These are phyloP conservation scores for Cyclophora punctaria DNA, from an alignment of 2,888 invertebrate species.

Conservation along the genomic window DNA sequence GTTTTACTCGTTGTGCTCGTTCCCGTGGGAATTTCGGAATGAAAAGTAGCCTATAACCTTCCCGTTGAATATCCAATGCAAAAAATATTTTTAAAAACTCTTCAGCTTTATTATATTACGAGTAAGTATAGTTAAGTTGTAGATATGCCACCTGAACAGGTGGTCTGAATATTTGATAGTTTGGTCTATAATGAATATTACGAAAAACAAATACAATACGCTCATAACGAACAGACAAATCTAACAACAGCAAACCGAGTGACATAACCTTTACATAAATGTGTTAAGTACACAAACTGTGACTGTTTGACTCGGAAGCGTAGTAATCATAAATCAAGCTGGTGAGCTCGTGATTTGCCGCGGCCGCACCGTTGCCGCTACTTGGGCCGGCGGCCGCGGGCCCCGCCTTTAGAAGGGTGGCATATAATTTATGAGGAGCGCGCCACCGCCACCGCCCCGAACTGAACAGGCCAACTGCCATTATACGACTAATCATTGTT, in stretches of 20 bases:
- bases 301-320: background rate
- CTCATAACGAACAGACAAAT: background rate
- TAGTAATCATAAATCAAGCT: slow-evolving; percentile 20
- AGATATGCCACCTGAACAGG: too few relatives aligned
- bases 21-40: too few relatives aligned
- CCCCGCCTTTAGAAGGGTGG: slow-evolving; percentile 20
- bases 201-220: too few relatives aligned
- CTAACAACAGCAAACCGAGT: background rate
- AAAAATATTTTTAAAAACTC: too few relatives aligned
- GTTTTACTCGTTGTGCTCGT: too few relatives aligned
- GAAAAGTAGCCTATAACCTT: too few relatives aligned
- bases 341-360: slow-evolving; percentile 4
- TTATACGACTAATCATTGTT: background rate
- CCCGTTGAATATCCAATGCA: too few relatives aligned
- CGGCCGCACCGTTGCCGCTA: slow-evolving; percentile 4
- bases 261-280: background rate
- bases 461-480: slow-evolving; percentile 3
- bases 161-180: too few relatives aligned
- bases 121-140: too few relatives aligned
- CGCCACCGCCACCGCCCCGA: background rate
- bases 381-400: slow-evolving; percentile 9
- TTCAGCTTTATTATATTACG: too few relatives aligned
- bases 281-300: background rate
- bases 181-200: too few relatives aligned
- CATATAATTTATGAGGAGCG: slow-evolving; percentile 7